Conservation (phyloP, 2,888 invertebrate species). For the Ichneumoninae sp. region DNA sequence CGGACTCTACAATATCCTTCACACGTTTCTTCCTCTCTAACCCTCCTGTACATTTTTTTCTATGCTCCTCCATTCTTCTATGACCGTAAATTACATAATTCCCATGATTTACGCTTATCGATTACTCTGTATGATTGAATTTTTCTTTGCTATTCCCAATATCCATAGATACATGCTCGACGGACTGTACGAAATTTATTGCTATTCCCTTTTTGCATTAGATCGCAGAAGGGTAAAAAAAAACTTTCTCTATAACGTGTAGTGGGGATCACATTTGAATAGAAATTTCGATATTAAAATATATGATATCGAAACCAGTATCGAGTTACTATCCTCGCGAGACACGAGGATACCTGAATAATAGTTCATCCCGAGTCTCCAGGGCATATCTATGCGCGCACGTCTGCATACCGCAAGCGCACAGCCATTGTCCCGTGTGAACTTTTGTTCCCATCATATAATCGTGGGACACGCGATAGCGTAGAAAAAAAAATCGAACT, state of each 20-base stretch:
- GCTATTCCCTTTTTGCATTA: conserved; percentile 63
- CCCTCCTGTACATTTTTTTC: neutral
- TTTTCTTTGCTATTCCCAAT: conserved; percentile 42
- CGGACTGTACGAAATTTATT: conserved; percentile 57
- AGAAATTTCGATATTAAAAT: conserved; percentile 50
- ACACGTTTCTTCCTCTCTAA: neutral
- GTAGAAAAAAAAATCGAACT: conserved; percentile 33
- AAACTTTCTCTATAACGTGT: neutral
- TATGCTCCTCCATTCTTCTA: neutral
- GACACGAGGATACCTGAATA: conserved; percentile 54
- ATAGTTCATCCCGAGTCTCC: conserved; percentile 50
- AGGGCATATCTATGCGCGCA: conserved; percentile 37
- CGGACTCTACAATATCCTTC: conserved; percentile 7
- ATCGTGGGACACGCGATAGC: conserved; percentile 37
- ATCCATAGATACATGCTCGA: conserved; percentile 2
- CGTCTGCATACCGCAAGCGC: conserved; percentile 2
- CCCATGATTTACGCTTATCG: conserved; percentile 56
- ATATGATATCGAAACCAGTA: conserved; percentile 47
- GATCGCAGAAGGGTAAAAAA: conserved; percentile 25
- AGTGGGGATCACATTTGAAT: conserved; percentile 50
- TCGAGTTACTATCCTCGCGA: conserved; percentile 56
- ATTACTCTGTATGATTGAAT: conserved; percentile 44
- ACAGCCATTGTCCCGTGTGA: conserved; percentile 22
- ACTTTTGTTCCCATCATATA: conserved; percentile 20
- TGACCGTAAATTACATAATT: conserved; percentile 40